Conservation (phyloP, 2,797 vertebrate species). For the Alauda arvensis region DNA sequence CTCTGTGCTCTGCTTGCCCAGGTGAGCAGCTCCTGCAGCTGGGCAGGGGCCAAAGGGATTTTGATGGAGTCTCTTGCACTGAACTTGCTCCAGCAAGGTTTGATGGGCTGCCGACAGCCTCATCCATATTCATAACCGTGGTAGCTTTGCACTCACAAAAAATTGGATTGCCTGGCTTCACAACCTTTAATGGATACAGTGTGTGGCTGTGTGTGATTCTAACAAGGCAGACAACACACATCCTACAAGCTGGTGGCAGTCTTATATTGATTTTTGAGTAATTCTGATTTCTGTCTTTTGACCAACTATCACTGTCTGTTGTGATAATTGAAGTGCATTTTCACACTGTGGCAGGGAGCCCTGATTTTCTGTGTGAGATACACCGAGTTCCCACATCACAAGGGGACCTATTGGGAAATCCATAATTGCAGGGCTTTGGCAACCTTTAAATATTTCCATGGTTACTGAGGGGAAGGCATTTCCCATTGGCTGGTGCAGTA, state of each 20-base stretch:
- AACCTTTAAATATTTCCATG: slow-evolving; percentile 36
- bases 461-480: slow-evolving; percentile 22
- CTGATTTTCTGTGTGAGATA: background rate
- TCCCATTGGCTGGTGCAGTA: slow-evolving; percentile 10
- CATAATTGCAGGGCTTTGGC: slow-evolving; percentile 22
- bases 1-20: background rate
- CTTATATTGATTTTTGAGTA: slow-evolving; percentile 27
- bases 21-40: background rate
- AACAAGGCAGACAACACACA: background rate
- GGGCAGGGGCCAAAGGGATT: background rate
- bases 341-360: background rate
- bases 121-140: slow-evolving; percentile 7
- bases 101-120: background rate
- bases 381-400: background rate
- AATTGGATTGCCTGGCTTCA: background rate
- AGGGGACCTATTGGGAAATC: slow-evolving; percentile 35
- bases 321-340: slow-evolving; percentile 27
- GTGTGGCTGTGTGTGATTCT: background rate
- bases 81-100: background rate
- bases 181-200: background rate
- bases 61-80: background rate
- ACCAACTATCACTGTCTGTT: background rate
- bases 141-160: background rate
- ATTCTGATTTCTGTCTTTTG: slow-evolving; percentile 17
- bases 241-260: slow-evolving; percentile 10